A percentile compares a stretch with the other conserved stretches of the same genome.
Conservation (phyloP, 2,888 invertebrate genomes). For the Panopea generosa region DNA sequence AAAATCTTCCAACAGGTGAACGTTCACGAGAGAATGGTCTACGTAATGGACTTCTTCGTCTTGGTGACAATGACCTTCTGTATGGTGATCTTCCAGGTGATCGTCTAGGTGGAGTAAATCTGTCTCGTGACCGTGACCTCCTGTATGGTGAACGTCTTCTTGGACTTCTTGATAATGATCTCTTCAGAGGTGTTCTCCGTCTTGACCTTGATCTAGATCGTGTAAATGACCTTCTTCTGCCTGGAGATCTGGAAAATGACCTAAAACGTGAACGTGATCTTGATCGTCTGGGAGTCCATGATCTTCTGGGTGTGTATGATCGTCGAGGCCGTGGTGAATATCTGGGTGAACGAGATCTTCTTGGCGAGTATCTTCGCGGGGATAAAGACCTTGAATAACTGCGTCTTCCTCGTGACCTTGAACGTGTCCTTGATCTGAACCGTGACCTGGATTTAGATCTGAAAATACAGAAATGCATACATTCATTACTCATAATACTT, state of each 20-base stretch:
- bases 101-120: slow-evolving; percentile 26
- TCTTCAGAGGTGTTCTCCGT: slow-evolving; percentile 54
- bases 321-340: slow-evolving; percentile 62
- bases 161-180: slow-evolving; percentile 60
- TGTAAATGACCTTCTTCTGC: slow-evolving; percentile 42
- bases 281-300: slow-evolving; percentile 55
- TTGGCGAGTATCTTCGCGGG: slow-evolving; percentile 39
- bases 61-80: slow-evolving; percentile 40
- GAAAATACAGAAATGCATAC: slow-evolving; percentile 5
- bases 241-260: slow-evolving; percentile 57
- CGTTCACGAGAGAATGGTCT: slow-evolving; percentile 55
- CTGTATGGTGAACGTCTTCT: slow-evolving; percentile 51
- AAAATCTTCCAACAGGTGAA: slow-evolving; percentile 28
- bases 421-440: slow-evolving; percentile 49
- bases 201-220: slow-evolving; percentile 61
- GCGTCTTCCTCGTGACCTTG: slow-evolving; percentile 53
- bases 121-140: slow-evolving; percentile 42
- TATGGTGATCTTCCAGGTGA: slow-evolving; percentile 10
- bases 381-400: slow-evolving; percentile 29
- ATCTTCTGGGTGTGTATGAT: slow-evolving; percentile 52
- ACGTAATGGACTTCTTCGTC: slow-evolving; percentile 36
- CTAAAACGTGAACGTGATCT: slow-evolving; percentile 61
- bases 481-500: no score
- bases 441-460: slow-evolving; percentile 64
- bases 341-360: slow-evolving; percentile 40